Percentiles rank a stretch among this genome's conserved stretches.
phyloP scores from a whole-genome alignment of 2,888 invertebrate genomes.

The Caenorhabditis virilis region DNA sequence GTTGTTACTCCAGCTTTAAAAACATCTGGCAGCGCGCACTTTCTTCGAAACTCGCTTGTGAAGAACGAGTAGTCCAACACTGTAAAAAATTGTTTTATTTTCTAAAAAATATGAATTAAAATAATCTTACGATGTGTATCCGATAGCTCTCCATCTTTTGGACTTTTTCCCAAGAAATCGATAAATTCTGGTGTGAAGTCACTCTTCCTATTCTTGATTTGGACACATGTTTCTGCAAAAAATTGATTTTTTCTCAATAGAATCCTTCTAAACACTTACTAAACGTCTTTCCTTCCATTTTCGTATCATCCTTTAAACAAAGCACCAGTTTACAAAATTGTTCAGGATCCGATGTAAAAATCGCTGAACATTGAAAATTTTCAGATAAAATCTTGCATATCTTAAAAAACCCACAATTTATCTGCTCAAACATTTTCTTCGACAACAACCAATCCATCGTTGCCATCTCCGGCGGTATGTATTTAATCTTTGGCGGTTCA shows the following conservation, averaged over 20 bases:
- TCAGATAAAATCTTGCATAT: too few relatives aligned
- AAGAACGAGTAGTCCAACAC: conserved; percentile 3
- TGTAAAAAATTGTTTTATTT: conserved; percentile 4
- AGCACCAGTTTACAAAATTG: conserved; percentile 1
- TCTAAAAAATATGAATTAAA: background rate
- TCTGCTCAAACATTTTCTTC: background rate
- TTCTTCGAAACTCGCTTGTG: background rate
- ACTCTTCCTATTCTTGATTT: background rate
- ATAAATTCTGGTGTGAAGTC: conserved; percentile 6
- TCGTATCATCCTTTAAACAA: background rate
- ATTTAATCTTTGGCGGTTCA: too few relatives aligned
- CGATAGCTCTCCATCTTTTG: background rate
- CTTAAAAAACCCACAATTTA: background rate
- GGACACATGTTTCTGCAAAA: conserved; percentile 4
- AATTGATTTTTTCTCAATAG: background rate
- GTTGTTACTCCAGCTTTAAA: background rate
- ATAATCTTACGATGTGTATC: conserved; percentile 2
- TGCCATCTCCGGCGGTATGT: too few relatives aligned
- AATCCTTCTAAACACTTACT: conserved; percentile 9
- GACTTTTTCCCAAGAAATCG: conserved; percentile 1
- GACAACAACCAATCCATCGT: background rate
- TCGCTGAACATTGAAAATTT: too few relatives aligned
- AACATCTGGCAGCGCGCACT: background rate
- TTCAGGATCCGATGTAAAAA: conserved; percentile 9
- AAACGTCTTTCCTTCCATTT: conserved; percentile 8